Evolutionary conservation across 2,797 vertebrate species (phyloP), one percentile per base, ranked within the genome.

Genomic region (Tragelaphus oryx): DNA sequence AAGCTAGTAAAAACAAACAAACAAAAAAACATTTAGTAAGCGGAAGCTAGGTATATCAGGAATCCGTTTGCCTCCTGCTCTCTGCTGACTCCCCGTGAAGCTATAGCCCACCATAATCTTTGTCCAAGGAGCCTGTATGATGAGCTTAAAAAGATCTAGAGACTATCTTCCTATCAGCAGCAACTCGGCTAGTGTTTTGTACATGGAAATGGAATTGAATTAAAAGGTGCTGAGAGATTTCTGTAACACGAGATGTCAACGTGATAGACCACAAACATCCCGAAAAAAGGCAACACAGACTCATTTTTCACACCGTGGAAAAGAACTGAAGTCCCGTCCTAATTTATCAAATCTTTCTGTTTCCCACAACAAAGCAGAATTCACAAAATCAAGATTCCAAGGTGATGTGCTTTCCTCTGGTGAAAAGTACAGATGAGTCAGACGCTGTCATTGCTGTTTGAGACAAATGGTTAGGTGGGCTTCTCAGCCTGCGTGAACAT

Each of bases 221-320:
- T 50, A 44, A 88, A 92, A 65, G 26, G 20, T 55, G 62, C 50
- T 75, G 65, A 94, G 52, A 74, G 62, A 68, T 28, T 46, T 50
- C 65, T 91, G 94, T 87, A 91, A 91, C 57, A 89, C 57, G 6
- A 26, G 71, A 82, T 60, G 28, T 75, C 86, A 91, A 6, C 1
- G 60, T 22, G 88, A 87, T 11, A 50, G 30, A 54, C 78, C 84
- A 33, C 65, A 78, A 57, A 68, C 44, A n/a, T n/a, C 50, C 54
- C 30, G 28, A 83, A 93, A 81, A 81, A 75, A 68, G 93, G 30
- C 95, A 78, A 33, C 71, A 68, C 37, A 12, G 22, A 12, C 0
- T 0, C 65, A 71, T 48, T 9, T 20, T 68, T 89, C 60, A 76
- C 41, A 4, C 5, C 1, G 0, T 0, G 0, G 78, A 76, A 57